These are phyloP conservation scores for Empidonax traillii DNA, from an alignment of 2,113 vertebrate genomes.

Conservation along the genomic window DNA sequence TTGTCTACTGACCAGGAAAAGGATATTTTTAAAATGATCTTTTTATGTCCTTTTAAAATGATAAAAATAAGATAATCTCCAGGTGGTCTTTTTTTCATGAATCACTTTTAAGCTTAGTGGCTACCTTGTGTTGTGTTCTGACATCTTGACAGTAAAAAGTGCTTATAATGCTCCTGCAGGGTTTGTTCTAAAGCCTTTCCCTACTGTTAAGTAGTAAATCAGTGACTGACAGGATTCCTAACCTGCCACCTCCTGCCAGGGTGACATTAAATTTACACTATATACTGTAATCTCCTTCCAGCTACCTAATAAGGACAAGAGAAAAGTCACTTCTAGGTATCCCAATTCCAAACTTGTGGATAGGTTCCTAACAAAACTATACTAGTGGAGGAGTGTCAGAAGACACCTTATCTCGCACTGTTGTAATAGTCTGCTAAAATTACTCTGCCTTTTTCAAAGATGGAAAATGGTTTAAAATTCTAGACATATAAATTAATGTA, in stretches of 20 bases:
- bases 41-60: slow-evolving; percentile 62
- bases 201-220: slow-evolving; percentile 66
- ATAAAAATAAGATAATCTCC: slow-evolving; percentile 63
- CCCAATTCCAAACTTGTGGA: background rate
- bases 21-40: slow-evolving; percentile 44
- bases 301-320: slow-evolving; percentile 2
- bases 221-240: slow-evolving; percentile 64
- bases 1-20: slow-evolving; percentile 57
- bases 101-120: slow-evolving; percentile 68
- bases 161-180: slow-evolving; percentile 27
- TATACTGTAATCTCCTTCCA: slow-evolving; percentile 50
- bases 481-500: background rate
- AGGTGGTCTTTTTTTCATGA: slow-evolving; percentile 65
- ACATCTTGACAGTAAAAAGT: slow-evolving; percentile 70
- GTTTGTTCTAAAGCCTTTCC: slow-evolving; percentile 61
- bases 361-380: background rate
- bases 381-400: background rate
- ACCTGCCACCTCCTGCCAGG: slow-evolving; percentile 44
- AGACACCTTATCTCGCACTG: background rate
- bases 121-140: slow-evolving; percentile 46
- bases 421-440: background rate
- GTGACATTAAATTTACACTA: slow-evolving; percentile 62
- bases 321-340: slow-evolving; percentile 29
- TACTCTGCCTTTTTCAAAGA: background rate
- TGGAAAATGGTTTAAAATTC: background rate